Evolutionary conservation across 2,113 vertebrate genomes (phyloP).

Genomic region (Lepisosteus oculatus): DNA sequence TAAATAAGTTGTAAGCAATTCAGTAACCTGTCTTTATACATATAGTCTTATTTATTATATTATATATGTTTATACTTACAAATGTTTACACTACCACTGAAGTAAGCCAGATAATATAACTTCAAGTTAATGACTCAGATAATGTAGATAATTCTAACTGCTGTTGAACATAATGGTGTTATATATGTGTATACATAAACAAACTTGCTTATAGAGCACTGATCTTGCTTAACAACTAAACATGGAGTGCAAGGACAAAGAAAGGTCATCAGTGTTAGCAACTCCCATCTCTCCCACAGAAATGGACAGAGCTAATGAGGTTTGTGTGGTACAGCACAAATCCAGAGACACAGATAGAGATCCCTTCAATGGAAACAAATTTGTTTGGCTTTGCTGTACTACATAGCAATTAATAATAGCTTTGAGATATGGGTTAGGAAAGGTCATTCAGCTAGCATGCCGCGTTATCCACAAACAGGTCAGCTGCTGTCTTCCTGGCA

Average conservation of each 20-base stretch:
- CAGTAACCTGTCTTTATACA: no score
- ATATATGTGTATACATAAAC: neutral
- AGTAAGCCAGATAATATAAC: no score
- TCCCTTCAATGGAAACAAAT: slow-evolving; percentile 96
- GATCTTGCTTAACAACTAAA: slow-evolving; percentile 30
- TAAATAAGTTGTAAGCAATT: no score
- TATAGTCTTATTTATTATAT: neutral
- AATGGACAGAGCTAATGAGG: slow-evolving; percentile 92
- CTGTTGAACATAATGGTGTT: no score
- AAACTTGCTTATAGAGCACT: neutral
- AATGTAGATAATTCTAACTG: no score
- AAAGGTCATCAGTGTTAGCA: slow-evolving; percentile 72
- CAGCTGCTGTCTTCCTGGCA: slow-evolving; percentile 43
- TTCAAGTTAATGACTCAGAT: no score
- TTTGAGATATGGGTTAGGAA: slow-evolving; percentile 77
- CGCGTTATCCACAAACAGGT: slow-evolving; percentile 58
- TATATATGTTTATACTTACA: neutral
- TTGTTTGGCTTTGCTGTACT: slow-evolving; percentile 95
- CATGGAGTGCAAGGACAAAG: slow-evolving; percentile 73
- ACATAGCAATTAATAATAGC: slow-evolving; percentile 94
- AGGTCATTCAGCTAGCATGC: slow-evolving; percentile 67
- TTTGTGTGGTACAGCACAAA: slow-evolving; percentile 90
- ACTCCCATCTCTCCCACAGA: slow-evolving; percentile 77
- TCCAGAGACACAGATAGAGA: slow-evolving; percentile 91
- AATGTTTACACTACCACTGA: neutral